Base-by-base conservation (phyloP, 2,797 vertebrate genomes). In the Decapterus maruadsi region DNA sequence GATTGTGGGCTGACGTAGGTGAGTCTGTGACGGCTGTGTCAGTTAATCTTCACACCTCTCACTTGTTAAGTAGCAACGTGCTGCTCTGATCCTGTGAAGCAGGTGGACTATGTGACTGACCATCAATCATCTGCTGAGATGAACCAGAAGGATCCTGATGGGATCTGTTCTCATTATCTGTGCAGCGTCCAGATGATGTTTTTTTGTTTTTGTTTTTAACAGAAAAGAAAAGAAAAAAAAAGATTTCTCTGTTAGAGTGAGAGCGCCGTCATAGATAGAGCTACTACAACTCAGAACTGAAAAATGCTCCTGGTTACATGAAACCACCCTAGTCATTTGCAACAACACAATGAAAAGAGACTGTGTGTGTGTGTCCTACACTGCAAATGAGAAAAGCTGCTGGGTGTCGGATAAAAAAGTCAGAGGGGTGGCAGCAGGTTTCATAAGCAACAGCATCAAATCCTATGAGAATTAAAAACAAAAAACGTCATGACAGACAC, bases 371-470 rank as follows among this genome's bases (percentile, higher is more conserved):
- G 58, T 66, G 26, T 45, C 16, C 8, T 19, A 17, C 31, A n/a
- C 19, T 11, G 40, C 40, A 42, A 42, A 42, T 11, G 40, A 42
- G 40, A 16, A 45, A 16, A 16, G 43, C 43, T 45, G 43, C 14
- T 13, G 10, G 54, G 68, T 60, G 48, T 67, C 64, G 7, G 17
- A 66, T 75, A 53, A 43, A 48, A 72, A 68, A 38, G 55, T 78
- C 70, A 70, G 26, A 40, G 19, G 40, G 40, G 7, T 72, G 22
- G 45, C 38, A 34, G 31, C 31, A 55, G 13, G 42, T 78, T 73
- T 40, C 43, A 29, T 70, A 72, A 79, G 43, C 8, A 81, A 40
- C 72, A 50, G n/a, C 13, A 42, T 45, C 20, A 70, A 61, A 82
- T 62, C 1, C 63, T 63, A 51, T 59, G 26, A 60, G n/a, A 61